phyloP scores from a whole-genome alignment of 2,113 vertebrate genomes.

The Protobothrops mucrosquamatus region DNA sequence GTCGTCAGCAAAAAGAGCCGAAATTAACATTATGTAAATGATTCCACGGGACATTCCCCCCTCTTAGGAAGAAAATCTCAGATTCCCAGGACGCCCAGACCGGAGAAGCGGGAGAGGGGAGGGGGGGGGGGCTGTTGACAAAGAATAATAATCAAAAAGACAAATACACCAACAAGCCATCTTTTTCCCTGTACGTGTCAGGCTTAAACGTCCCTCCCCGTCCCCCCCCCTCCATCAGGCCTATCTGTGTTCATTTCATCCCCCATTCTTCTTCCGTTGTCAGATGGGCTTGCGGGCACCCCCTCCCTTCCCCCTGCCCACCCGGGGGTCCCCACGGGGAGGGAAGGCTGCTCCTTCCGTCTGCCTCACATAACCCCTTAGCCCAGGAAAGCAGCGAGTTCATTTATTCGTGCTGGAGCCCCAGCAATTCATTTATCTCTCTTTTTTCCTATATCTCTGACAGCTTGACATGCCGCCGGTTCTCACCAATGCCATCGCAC shows the following conservation, averaged over 20 bases:
- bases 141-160: neutral
- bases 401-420: neutral
- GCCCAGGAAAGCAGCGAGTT: neutral
- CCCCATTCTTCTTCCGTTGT: conserved; percentile 61
- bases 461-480: neutral
- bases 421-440: conserved; percentile 1
- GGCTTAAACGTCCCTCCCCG: conserved; percentile 38
- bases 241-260: conserved; percentile 63
- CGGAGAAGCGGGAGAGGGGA: neutral
- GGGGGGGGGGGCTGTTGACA: neutral
- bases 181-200: neutral
- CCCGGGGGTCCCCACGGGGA: neutral
- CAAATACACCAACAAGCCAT: neutral
- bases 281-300: neutral
- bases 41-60: neutral
- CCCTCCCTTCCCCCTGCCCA: neutral
- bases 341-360: neutral
- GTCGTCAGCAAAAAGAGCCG: neutral
- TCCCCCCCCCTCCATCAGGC: conserved; percentile 31
- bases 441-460: conserved; percentile 3
- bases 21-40: neutral
- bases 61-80: neutral
- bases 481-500: neutral
- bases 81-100: neutral
- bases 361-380: neutral